Evolutionary conservation across 2,888 invertebrate genomes (phyloP), one percentile per base, ranked within the genome.

Genomic region (Spialia ferax): DNA sequence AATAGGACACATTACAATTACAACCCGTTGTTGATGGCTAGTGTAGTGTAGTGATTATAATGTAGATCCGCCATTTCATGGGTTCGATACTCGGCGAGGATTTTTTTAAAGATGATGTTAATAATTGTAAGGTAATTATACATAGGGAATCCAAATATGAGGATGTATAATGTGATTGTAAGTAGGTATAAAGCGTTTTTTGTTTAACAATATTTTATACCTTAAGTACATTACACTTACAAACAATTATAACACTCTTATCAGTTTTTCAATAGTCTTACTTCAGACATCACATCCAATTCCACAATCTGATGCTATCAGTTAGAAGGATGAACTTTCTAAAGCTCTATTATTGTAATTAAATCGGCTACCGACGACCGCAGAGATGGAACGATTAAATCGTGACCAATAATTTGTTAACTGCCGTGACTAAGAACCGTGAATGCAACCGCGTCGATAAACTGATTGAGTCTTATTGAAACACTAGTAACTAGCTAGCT

Each of bases 381-480:
- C 82, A 79, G 80, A 78, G 74, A 85, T 83, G 77, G 77, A 69
- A 84, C 85, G 89, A 89, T 89, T 88, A 90, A 89, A 88, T 85
- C 80, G 86, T 84, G 83, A 79, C 81, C 81, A 85, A 84, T 85
- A 84, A 87, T 86, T 86, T 80, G 80, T 84, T 85, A 88, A 87
- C 80, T 80, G 84, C 84, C 87, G 83, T 87, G 79, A 80, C 86
- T 83, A 81, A 88, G 79, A 74, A 75, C 82, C 81, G 80, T 84
- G 83, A 83, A 80, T 60, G 60, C 70, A 56, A 63, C 23, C 32
- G 48, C 59, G 35, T 35, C 45, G 59, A 38, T 48, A 50, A 50
- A 48, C 26, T 38, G 55, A 57, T 57, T 48, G 18, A n/a, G 45
- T 32, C 48, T 56, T 48, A 64, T 56, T 35, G 64, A 57, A 57